phyloP scores from a whole-genome alignment of 2,113 vertebrate genomes.

The Heterotis niloticus region DNA sequence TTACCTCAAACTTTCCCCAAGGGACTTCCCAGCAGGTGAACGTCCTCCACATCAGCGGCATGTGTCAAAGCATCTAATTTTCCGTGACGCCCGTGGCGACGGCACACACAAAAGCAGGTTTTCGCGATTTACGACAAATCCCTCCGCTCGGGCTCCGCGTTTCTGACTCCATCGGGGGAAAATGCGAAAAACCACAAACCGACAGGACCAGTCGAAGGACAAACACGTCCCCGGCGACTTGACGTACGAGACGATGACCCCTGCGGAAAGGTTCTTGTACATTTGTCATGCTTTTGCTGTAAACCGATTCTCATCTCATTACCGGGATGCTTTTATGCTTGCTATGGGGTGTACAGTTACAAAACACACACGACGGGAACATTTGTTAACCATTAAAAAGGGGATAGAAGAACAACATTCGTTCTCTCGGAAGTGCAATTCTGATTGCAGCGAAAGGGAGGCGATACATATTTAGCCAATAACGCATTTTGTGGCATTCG shows the following conservation, averaged over 20 bases:
- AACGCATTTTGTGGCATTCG: neutral
- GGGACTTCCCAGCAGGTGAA: neutral
- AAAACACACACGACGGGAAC: neutral
- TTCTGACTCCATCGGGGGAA: neutral
- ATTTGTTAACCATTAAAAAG: slow-evolving; percentile 6
- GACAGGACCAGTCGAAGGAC: neutral
- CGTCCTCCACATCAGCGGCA: neutral
- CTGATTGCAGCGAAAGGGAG: neutral
- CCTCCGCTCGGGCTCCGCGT: neutral
- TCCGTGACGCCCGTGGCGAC: neutral
- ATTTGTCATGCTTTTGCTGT: neutral
- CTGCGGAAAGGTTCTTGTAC: neutral
- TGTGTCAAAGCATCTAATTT: neutral
- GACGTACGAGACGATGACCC: neutral
- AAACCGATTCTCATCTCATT: neutral
- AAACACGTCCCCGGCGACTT: neutral
- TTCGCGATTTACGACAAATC: neutral
- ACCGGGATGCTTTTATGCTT: neutral
- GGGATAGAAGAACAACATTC: neutral
- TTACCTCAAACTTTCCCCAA: neutral
- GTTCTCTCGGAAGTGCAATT: neutral
- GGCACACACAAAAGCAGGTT: neutral
- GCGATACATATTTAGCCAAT: neutral
- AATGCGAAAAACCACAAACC: neutral
- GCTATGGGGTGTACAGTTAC: neutral